Percentiles rank a stretch among this genome's conserved stretches.
Evolutionary conservation across 2,888 invertebrate genomes (phyloP).

Genomic region (Amphimallon solstitiale): DNA sequence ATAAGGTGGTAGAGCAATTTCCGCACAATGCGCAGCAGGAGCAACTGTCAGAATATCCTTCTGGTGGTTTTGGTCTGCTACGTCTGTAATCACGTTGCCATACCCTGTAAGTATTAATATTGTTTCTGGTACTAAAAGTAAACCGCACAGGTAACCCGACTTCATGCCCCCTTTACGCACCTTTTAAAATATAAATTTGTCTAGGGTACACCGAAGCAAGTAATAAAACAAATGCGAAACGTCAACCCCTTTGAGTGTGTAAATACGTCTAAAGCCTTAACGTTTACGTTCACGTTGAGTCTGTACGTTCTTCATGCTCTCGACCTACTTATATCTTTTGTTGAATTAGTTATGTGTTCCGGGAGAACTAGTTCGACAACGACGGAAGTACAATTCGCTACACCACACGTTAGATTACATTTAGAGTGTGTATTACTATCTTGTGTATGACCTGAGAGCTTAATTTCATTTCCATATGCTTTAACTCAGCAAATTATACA

Average conservation of each 20-base stretch:
- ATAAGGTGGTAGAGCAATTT: conserved; percentile 42
- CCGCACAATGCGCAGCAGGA: conserved; percentile 53
- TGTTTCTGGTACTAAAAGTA: conserved; percentile 18
- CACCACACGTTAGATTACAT: too few relatives aligned
- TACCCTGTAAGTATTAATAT: conserved; percentile 36
- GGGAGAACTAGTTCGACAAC: conserved; percentile 4
- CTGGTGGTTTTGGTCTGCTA: conserved; percentile 53
- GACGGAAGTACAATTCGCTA: not conserved
- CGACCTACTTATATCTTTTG: conserved; percentile 27
- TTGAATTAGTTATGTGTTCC: conserved; percentile 27
- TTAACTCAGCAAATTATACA: too few relatives aligned
- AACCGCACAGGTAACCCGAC: conserved; percentile 15
- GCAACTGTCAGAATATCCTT: conserved; percentile 50
- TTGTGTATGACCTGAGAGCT: too few relatives aligned
- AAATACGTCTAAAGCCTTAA: conserved; percentile 13
- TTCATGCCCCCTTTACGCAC: conserved; percentile 8
- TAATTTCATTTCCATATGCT: too few relatives aligned
- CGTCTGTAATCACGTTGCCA: conserved; percentile 42
- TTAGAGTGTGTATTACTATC: too few relatives aligned
- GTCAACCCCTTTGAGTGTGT: conserved; percentile 21
- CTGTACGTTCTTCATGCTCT: not conserved
- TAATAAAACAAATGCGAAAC: conserved; percentile 34
- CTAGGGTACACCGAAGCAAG: conserved; percentile 19
- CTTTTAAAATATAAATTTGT: conserved; percentile 33
- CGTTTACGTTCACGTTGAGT: too few relatives aligned